phyloP scores from a whole-genome alignment of 1,140 invertebrate genomes.

The Oedothorax gibbosus region DNA sequence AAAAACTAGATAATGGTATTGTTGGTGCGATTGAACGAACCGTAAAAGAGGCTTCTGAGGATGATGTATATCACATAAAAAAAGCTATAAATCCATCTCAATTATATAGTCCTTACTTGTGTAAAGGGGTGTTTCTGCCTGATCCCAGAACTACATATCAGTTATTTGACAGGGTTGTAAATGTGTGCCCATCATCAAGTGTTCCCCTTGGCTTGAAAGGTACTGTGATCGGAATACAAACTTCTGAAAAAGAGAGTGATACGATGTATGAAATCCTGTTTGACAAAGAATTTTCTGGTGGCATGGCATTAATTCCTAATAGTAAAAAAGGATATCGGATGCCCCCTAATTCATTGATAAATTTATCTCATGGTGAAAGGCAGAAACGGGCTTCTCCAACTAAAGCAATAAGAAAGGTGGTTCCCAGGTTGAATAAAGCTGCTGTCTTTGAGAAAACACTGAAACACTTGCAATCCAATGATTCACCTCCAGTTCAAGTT shows the following conservation, averaged over 20 bases:
- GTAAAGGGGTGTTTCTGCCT: constrained; percentile 72
- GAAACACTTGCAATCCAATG: constrained; percentile 16
- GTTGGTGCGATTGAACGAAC: constrained; percentile 74
- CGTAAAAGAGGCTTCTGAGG: constrained; percentile 63
- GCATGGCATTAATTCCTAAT: constrained; percentile 71
- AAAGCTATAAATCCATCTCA: constrained; percentile 85
- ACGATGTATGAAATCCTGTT: constrained; percentile 81
- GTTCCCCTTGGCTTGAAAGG: constrained; percentile 86
- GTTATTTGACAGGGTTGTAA: constrained; percentile 87
- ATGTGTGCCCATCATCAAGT: constrained; percentile 77
- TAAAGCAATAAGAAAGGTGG: background rate
- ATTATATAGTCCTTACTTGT: constrained; percentile 72
- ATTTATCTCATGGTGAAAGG: constrained; percentile 71
- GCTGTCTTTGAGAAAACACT: constrained; percentile 23
- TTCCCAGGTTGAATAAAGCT: background rate
- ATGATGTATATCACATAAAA: constrained; percentile 73
- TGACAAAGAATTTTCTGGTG: constrained; percentile 80
- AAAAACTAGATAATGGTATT: constrained; percentile 78
- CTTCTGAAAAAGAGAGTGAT: constrained; percentile 70
- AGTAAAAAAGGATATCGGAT: constrained; percentile 72
- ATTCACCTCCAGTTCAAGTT: constrained; percentile 11
- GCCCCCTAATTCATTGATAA: constrained; percentile 73
- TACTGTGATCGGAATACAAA: constrained; percentile 78
- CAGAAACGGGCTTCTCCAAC: constrained; percentile 22
- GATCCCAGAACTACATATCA: constrained; percentile 76